Evolutionary conservation across 2,888 invertebrate species (phyloP).

Genomic region (Tupiocoris notatus): DNA sequence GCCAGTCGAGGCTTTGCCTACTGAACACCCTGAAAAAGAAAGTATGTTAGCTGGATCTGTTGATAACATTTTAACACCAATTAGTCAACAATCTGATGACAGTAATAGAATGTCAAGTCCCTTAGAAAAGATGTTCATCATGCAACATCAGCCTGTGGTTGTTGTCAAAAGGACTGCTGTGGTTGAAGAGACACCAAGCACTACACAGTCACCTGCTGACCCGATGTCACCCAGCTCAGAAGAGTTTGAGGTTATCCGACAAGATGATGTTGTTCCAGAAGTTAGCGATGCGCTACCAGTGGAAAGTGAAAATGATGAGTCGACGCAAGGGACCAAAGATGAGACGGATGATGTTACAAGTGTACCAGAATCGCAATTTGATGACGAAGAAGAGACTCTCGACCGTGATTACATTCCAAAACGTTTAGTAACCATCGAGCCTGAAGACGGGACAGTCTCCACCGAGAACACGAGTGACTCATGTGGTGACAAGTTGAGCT

Average conservation of each 20-base stretch:
- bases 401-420: background rate
- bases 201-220: background rate
- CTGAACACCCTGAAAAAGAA: too few relatives aligned
- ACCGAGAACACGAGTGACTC: slow-evolving; percentile 28
- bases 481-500: background rate
- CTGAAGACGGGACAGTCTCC: background rate
- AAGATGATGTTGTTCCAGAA: background rate
- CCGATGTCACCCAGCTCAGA: background rate
- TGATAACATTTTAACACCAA: too few relatives aligned
- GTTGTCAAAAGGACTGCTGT: background rate
- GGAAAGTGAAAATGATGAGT: background rate
- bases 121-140: background rate
- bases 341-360: background rate
- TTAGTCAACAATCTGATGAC: too few relatives aligned
- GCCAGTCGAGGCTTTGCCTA: too few relatives aligned
- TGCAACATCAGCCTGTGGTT: background rate
- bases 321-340: background rate
- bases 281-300: too few relatives aligned
- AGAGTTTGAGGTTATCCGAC: background rate
- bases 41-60: too few relatives aligned
- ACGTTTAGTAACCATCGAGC: background rate
- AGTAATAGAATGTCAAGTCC: background rate
- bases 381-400: background rate
- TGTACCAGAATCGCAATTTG: background rate
- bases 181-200: background rate